A percentile compares a stretch with the other conserved stretches of the same genome.
phyloP scores from a whole-genome alignment of 2,113 vertebrate genomes.

The Plecturocebus donacophilus region DNA sequence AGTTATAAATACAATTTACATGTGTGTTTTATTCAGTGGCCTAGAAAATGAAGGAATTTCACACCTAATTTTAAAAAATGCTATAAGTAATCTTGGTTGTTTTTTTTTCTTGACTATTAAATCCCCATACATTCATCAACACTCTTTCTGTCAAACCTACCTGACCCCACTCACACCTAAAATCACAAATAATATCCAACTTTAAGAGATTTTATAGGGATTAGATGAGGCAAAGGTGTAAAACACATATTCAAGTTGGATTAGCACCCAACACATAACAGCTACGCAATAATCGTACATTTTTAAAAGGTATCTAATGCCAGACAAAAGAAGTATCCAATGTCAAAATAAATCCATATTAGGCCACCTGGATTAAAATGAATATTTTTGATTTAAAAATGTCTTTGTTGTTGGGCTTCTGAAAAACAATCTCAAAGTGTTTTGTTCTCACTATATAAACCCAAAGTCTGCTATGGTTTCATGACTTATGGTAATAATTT shows the following conservation, averaged over 20 bases:
- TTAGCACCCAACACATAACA: background rate
- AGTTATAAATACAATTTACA: background rate
- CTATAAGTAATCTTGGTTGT: background rate
- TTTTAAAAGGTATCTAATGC: background rate
- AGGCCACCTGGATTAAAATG: background rate
- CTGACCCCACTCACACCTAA: background rate
- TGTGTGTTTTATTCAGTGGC: background rate
- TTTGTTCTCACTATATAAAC: background rate
- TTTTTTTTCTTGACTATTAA: background rate
- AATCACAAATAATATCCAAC: background rate
- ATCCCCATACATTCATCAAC: background rate
- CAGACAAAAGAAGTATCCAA: background rate
- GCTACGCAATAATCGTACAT: background rate
- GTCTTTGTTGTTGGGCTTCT: background rate
- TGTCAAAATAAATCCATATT: background rate
- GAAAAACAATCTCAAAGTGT: background rate
- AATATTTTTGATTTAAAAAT: background rate
- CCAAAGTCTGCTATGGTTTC: background rate
- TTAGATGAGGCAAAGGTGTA: background rate
- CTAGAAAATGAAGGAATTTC: background rate
- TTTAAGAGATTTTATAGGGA: background rate
- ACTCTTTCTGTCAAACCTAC: background rate
- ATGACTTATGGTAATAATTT: conserved; percentile 48
- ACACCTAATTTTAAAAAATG: background rate
- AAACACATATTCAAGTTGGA: background rate